Conservation (phyloP, 2,797 vertebrate species). For the Silurus aristotelis region DNA sequence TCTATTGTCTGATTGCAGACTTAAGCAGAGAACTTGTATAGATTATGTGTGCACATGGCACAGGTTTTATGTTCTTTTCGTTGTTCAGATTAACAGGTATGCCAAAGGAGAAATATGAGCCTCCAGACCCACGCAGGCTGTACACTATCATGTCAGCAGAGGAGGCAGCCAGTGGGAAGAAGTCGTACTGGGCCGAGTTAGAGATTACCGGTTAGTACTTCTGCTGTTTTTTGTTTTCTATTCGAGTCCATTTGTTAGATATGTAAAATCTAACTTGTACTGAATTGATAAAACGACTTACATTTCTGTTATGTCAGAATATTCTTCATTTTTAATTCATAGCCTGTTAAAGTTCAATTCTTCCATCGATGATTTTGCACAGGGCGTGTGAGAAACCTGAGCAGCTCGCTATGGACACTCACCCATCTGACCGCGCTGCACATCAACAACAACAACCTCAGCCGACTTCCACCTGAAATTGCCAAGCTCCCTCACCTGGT, state of each 20-base stretch:
- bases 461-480: constrained; percentile 96
- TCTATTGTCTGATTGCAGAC: not conserved
- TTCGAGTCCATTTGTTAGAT: not conserved
- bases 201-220: constrained; percentile 86
- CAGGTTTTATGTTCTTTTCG: not conserved
- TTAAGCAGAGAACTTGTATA: not conserved
- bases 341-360: not conserved
- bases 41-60: not conserved
- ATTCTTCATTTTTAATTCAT: not conserved
- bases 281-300: not conserved
- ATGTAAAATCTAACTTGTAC: not conserved
- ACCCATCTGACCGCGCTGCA: constrained; percentile 98
- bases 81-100: constrained; percentile 93
- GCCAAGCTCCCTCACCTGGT: constrained; percentile 96
- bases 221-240: not conserved
- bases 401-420: constrained; percentile 91
- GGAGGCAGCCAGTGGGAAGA: constrained; percentile 94
- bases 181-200: constrained; percentile 95
- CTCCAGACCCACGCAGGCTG: constrained; percentile 96
- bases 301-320: not conserved
- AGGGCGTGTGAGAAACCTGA: constrained; percentile 95
- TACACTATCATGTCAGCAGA: constrained; percentile 99
- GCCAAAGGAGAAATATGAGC: constrained; percentile 99
- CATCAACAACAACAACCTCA: constrained; percentile 97
- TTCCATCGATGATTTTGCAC: constrained; percentile 26